These are phyloP conservation scores for Cyanoramphus novaezelandiae DNA, from an alignment of 2,113 vertebrate genomes.

Conservation along the genomic window DNA sequence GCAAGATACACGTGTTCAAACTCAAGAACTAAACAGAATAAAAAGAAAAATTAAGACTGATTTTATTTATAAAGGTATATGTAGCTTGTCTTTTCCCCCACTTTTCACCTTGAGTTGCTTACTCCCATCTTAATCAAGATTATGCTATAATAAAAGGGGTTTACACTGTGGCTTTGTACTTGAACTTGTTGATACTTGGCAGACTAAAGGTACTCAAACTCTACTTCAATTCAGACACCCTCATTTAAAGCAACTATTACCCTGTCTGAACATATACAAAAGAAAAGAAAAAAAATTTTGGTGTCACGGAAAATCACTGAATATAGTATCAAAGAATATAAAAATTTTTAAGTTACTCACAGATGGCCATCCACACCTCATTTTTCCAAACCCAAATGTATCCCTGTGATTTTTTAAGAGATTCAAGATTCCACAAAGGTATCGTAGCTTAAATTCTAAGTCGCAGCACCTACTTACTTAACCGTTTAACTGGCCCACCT, in stretches of 20 bases:
- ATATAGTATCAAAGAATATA: background rate
- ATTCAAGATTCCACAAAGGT: background rate
- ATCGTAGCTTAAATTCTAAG: background rate
- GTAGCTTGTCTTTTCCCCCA: background rate
- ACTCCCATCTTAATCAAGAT: background rate
- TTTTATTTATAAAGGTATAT: background rate
- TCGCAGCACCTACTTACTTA: too few relatives aligned
- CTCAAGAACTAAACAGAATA: conserved; percentile 80
- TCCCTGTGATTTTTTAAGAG: fast-evolving
- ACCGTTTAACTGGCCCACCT: background rate
- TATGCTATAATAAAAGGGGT: background rate
- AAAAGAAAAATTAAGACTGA: background rate
- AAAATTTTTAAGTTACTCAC: background rate
- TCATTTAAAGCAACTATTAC: background rate
- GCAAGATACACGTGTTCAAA: conserved; percentile 93
- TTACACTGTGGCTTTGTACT: background rate
- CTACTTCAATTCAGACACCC: background rate
- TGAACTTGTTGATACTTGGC: fast-evolving
- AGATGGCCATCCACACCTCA: background rate
- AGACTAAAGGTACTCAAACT: background rate
- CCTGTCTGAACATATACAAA: fast-evolving
- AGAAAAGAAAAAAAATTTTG: background rate
- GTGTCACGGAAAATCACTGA: background rate
- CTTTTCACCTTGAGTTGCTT: background rate
- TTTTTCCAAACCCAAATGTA: background rate